Conservation (phyloP, 1,140 invertebrate genomes). For the Paraescarpia echinospica region DNA sequence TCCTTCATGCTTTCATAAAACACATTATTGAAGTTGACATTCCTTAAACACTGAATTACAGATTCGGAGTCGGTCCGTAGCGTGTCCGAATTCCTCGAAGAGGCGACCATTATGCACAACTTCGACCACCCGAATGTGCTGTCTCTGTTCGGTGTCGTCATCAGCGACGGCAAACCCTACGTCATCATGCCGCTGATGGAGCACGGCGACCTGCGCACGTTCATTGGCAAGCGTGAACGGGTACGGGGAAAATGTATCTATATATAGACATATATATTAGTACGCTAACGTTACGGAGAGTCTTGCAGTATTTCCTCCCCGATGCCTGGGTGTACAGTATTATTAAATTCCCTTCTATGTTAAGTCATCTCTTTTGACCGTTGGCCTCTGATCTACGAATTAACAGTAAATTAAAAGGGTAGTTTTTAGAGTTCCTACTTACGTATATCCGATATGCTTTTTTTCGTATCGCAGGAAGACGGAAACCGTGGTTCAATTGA, state of each 20-base stretch:
- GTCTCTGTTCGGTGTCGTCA: conserved; percentile 55
- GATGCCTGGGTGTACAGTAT: too few species aligned
- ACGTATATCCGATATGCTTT: too few species aligned
- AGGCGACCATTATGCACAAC: conserved; percentile 55
- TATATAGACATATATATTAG: background rate
- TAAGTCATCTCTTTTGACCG: too few species aligned
- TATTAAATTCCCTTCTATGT: too few species aligned
- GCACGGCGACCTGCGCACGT: conserved; percentile 58
- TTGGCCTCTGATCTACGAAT: too few species aligned
- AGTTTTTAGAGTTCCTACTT: too few species aligned
- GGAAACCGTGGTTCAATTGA: too few species aligned
- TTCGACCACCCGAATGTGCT: conserved; percentile 59
- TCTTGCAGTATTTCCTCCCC: too few species aligned
- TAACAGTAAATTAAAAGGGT: too few species aligned
- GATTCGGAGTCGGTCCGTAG: background rate
- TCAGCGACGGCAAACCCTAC: conserved; percentile 54
- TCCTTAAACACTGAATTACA: background rate
- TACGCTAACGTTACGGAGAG: background rate
- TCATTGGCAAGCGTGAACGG: conserved; percentile 56
- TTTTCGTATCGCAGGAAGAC: too few species aligned
- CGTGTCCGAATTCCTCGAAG: conserved; percentile 56
- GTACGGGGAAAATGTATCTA: conserved; percentile 38
- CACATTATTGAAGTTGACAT: background rate
- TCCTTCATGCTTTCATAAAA: background rate
- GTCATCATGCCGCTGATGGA: conserved; percentile 59